Evolutionary conservation across 37 sponge, comb jelly and placozoan species (phyloP), one percentile per base, ranked within the genome.

Genomic region (Agelas oroides): DNA sequence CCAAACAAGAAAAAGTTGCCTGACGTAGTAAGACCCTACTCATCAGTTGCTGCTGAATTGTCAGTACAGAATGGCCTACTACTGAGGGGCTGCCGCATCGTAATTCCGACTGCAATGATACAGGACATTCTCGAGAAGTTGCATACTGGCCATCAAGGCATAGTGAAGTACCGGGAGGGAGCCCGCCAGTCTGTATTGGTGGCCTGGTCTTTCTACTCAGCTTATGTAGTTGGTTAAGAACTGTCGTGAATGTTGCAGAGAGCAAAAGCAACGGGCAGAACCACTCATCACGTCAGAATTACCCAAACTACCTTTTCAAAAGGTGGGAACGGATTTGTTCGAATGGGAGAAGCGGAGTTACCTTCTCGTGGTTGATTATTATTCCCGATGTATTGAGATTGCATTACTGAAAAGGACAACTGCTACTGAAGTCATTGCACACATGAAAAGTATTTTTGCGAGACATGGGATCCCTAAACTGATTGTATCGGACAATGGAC

Each of bases 401-500:
- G 78, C 81, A 30, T 19, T 28, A n/a, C 74, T 89, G 16, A 57
- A 64, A 18, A 27, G 59, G 13, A 62, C 85, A 28, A 81, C 86
- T 17, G 31, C 87, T 21, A 53, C 18, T 28, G 87, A 65, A 77
- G 87, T 86, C 23, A 73, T 86, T 15, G 18, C 38, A 6, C 67
- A 85, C 20, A 0, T 59, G 67, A 79, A 86, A 24, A 37, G 23
- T 31, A 78, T 89, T 34, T 88, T 84, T 84, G 78, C 84, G 13
- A 41, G 62, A 5, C 78, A 89, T 34, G 84, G 84, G 14, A 84
- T 89, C 25, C 90, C 81, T 24, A 58, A 77, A 30, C 25, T 31
- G 11, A 23, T 88, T 34, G 65, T 82, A 0, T 85, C 80, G 2
- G 90, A 90, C 69, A 89, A 89, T 89, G 90, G 79, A 14, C 84